These are phyloP conservation scores for Caenorhabditis becei DNA, from an alignment of 2,888 invertebrate species.

Conservation along the genomic window DNA sequence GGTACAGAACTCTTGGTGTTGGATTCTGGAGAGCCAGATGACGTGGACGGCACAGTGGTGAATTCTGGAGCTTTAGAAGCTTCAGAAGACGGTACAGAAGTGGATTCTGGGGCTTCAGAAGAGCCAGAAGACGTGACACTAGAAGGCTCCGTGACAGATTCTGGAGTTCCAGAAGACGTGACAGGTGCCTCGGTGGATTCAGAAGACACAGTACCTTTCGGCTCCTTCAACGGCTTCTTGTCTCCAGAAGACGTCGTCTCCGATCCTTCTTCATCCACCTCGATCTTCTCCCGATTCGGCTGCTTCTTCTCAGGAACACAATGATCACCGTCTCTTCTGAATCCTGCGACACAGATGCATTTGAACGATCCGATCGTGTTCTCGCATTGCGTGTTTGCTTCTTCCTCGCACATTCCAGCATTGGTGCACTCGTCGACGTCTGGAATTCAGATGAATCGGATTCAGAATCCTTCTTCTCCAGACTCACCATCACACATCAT, in stretches of 20 bases:
- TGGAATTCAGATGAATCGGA: constrained; percentile 41
- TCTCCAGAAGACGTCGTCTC: constrained; percentile 10
- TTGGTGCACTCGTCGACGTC: constrained; percentile 80
- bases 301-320: constrained; percentile 34
- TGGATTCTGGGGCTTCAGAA: background rate
- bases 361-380: constrained; percentile 87
- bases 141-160: constrained; percentile 3
- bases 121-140: constrained; percentile 12
- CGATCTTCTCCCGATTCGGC: constrained; percentile 31
- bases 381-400: constrained; percentile 84
- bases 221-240: background rate
- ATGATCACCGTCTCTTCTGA: constrained; percentile 55
- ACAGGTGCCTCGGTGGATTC: constrained; percentile 1
- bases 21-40: constrained; percentile 3
- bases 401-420: constrained; percentile 72
- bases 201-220: constrained; percentile 32
- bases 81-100: background rate
- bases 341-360: constrained; percentile 84
- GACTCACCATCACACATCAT: constrained; percentile 79
- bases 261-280: constrained; percentile 19
- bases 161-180: background rate
- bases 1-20: background rate
- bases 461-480: too few species aligned
- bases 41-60: background rate
- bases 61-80: background rate